Evolutionary conservation across 2,888 invertebrate species (phyloP), one percentile per base, ranked within the genome.

Genomic region (Stenurella melanura): DNA sequence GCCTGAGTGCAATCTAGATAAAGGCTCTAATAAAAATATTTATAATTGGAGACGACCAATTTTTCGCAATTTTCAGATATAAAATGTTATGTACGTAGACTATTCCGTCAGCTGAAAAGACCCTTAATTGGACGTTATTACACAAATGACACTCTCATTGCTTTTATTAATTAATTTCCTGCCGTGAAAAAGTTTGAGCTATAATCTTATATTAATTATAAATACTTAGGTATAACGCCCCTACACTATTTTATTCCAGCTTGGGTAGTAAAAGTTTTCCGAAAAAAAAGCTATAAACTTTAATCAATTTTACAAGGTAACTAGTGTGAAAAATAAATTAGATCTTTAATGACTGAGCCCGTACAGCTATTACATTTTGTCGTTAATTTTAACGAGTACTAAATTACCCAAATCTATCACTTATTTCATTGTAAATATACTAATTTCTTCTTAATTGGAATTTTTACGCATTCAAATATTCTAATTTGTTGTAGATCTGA

Each of bases 271-370:
- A 75, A 79, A 79, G 73, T 77, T 79, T 76, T 71, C 69, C 61
- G 42, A n/a, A 9, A 77, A 64, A 64, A 77, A 75, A 69, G 18
- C 77, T 57, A 75, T 79, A 73, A 77, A 75, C 73, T 75, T 73
- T 79, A 79, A 79, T 79, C 75, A 79, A 79, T 79, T 77, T 71
- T 34, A 60, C 76, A 67, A 74, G 73, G 66, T 77, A 77, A 77
- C 72, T 75, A 79, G 79, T 79, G 79, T 73, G 75, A 73, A 75
- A 76, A 76, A 79, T 79, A 77, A 79, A 79, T 79, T 79, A 77
- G 70, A 73, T 64, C 76, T 74, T 76, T 79, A 72, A 73, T 58
- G 66, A 60, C 74, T 26, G 42, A 58, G 50, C 69, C 74, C 42
- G 76, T 72, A 63, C 42, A 67, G 63, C 72, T 69, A 76, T 78